phyloP scores from a whole-genome alignment of 2,888 invertebrate species.

The Spatulosminthurus flaviceps region DNA sequence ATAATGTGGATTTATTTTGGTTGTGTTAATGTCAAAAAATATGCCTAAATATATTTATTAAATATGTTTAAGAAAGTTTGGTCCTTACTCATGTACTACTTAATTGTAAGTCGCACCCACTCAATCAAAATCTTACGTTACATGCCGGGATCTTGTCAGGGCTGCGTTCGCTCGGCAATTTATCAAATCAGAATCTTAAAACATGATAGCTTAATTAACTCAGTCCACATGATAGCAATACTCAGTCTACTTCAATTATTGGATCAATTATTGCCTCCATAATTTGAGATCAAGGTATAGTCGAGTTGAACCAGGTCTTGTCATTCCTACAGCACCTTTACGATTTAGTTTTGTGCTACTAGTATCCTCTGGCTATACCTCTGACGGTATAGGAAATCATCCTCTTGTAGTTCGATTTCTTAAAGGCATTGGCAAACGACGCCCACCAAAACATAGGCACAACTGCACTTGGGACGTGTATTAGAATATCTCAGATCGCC shows the following conservation, averaged over 20 bases:
- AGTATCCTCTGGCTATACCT: neutral
- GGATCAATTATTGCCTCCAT: constrained; percentile 37
- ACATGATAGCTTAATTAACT: neutral
- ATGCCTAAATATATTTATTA: too few relatives aligned
- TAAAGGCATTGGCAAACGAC: constrained; percentile 27
- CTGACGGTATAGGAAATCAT: constrained; percentile 31
- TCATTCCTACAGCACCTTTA: constrained; percentile 5
- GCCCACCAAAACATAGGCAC: constrained; percentile 42
- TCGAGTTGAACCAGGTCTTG: neutral
- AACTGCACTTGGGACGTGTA: constrained; percentile 48
- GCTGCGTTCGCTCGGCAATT: neutral
- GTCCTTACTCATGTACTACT: too few relatives aligned
- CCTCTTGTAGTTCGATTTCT: constrained; percentile 29
- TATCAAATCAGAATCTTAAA: neutral
- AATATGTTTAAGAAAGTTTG: too few relatives aligned
- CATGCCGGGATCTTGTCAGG: neutral
- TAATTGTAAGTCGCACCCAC: neutral
- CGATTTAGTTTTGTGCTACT: constrained; percentile 30
- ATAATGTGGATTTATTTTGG: too few relatives aligned
- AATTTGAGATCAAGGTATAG: neutral
- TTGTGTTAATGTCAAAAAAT: too few relatives aligned
- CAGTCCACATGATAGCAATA: constrained; percentile 27
- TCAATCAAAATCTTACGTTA: neutral
- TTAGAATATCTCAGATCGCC: neutral
- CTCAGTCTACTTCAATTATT: constrained; percentile 22